Base-by-base conservation (phyloP, 2,888 invertebrate genomes). In the Ichneumoninae sp. region DNA sequence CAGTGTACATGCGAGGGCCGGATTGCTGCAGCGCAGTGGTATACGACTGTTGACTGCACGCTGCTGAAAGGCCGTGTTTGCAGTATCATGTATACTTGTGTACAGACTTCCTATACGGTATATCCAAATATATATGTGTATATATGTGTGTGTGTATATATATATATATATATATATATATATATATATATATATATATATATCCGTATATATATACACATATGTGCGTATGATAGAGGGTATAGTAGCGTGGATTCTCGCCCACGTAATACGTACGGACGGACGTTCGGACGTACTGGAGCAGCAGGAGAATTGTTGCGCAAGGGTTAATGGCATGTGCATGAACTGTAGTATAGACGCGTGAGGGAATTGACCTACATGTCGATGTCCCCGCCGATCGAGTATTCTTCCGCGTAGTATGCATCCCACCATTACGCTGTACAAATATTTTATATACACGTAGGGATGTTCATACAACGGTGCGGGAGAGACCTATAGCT, bases 291-390 rank as follows among this genome's bases (percentile, higher is more conserved):
- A 81, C 62, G 76, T 83, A 69, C 50, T 22, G 70, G 62, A 70
- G 70, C 66, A 71, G 66, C 60, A 66, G 54, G 71, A 76, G 80
- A 78, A 84, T 84, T 74, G 78, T 84, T 84, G 81, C 84, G 81
- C 84, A 81, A 84, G 81, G 84, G 84, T 81, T 84, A 78, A 84
- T 81, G 77, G 84, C 84, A 84, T 60, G 71, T 78, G 70, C 70
- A 78, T 78, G 71, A 72, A 77, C 52, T 54, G 74, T 70, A 69
- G 40, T 60, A 47, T 47, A 54, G 40, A 40, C 70, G 44, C 84
- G 79, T 65, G 80, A 84, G 84, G 84, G 81, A 84, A 84, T 84
- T 84, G 84, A 84, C 84, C 84, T 66, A 84, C 83, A 80, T 84
- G 83, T 84, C 83, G 77, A 80, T 84, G 83, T 76, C 76, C 80